These are phyloP conservation scores for Tyria jacobaeae DNA, from an alignment of 2,888 invertebrate genomes.

Conservation along the genomic window DNA sequence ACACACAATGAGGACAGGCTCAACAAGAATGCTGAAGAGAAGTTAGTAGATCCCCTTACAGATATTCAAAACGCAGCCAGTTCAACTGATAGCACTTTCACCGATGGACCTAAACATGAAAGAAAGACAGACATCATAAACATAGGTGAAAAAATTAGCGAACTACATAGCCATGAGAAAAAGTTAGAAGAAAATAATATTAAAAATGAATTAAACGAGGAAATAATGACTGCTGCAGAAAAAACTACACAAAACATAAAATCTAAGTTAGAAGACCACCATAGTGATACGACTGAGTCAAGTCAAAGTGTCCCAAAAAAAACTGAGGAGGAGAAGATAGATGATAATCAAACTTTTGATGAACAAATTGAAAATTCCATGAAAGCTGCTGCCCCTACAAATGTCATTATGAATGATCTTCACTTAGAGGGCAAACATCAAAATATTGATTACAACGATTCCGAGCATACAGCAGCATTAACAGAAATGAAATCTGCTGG, in stretches of 20 bases:
- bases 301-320: neutral
- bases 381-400: slow-evolving; percentile 22
- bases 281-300: slow-evolving; percentile 16
- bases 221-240: neutral
- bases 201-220: neutral
- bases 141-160: neutral
- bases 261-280: neutral
- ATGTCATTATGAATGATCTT: slow-evolving; percentile 6
- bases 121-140: neutral
- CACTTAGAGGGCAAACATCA: slow-evolving; percentile 23
- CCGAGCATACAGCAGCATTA: neutral
- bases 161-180: neutral
- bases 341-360: slow-evolving; percentile 18
- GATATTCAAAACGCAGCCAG: neutral
- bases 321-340: slow-evolving; percentile 10
- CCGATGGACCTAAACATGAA: neutral
- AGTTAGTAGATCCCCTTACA: neutral
- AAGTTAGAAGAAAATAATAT: neutral
- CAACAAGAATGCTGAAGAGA: neutral
- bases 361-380: slow-evolving; percentile 29
- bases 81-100: neutral
- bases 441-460: slow-evolving; percentile 22
- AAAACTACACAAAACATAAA: neutral
- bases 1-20: slow-evolving; percentile 11
- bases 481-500: slow-evolving; percentile 41